Percentiles rank a stretch among this genome's conserved stretches.
phyloP scores from a whole-genome alignment of 2,888 invertebrate species.

The Philhelius pedissequus region DNA sequence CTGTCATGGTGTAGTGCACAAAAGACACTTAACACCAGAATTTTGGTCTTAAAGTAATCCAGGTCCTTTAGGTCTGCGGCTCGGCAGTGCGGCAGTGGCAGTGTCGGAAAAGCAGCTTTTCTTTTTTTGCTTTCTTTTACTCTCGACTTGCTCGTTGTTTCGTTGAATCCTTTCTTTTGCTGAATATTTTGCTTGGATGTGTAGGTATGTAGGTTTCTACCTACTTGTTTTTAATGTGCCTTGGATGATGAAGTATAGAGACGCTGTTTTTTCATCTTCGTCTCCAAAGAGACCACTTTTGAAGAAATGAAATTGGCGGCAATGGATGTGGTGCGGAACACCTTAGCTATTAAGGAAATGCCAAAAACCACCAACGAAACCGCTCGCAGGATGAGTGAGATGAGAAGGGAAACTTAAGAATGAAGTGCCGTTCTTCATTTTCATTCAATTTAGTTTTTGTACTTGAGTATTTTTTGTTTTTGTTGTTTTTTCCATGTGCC shows the following conservation, averaged over 20 bases:
- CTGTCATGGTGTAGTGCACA: conserved; percentile 65
- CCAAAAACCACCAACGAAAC: conserved; percentile 64
- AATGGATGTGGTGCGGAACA: conserved; percentile 54
- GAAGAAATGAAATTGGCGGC: conserved; percentile 35
- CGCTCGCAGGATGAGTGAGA: conserved; percentile 5
- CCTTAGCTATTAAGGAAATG: conserved; percentile 67
- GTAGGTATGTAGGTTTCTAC: too few relatives aligned
- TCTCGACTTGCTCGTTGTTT: conserved; percentile 38
- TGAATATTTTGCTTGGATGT: conserved; percentile 49
- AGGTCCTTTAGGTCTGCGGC: conserved; percentile 56
- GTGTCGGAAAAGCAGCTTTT: conserved; percentile 20
- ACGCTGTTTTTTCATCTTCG: conserved; percentile 22
- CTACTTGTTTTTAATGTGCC: conserved; percentile 52
- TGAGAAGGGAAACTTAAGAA: conserved; percentile 23
- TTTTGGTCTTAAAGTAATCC: conserved; percentile 69
- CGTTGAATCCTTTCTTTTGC: conserved; percentile 55
- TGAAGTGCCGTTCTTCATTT: conserved; percentile 68
- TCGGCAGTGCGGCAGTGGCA: background rate
- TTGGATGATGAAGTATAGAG: conserved; percentile 52
- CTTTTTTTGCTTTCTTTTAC: too few relatives aligned
- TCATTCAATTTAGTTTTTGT: conserved; percentile 68
- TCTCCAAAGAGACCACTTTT: conserved; percentile 45
- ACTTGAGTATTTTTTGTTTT: conserved; percentile 7
- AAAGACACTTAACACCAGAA: conserved; percentile 69
- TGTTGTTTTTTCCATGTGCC: conserved; percentile 37